A percentile compares a stretch with the other conserved stretches of the same genome.
Conservation (phyloP, 2,888 invertebrate genomes). For the Scaptomyza flava region DNA sequence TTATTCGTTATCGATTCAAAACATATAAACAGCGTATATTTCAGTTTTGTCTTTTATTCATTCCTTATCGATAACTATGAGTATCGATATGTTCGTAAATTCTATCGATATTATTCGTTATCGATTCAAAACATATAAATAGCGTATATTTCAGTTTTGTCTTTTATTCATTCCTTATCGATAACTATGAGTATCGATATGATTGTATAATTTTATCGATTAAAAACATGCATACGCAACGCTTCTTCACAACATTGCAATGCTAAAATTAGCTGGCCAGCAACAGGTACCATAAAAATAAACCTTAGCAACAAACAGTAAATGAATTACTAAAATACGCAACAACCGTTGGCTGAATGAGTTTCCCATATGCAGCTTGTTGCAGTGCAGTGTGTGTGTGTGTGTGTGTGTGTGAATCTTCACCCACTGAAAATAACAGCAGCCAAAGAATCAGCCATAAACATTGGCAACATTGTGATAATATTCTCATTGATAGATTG, state of each 20-base stretch:
- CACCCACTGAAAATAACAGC: conserved; percentile 14
- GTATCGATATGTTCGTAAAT: not conserved
- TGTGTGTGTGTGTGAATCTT: conserved; percentile 4
- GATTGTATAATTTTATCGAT: not conserved
- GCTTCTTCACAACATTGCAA: not conserved
- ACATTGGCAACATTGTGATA: conserved; percentile 16
- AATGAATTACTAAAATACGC: conserved; percentile 48
- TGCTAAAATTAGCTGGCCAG: conserved; percentile 14
- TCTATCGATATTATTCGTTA: not conserved
- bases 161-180: too few relatives aligned
- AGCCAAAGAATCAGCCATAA: conserved; percentile 15
- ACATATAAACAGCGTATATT: too few relatives aligned
- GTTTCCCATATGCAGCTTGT: conserved; percentile 29
- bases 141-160: too few relatives aligned
- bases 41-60: too few relatives aligned
- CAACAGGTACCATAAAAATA: not conserved
- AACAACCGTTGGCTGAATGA: conserved; percentile 47
- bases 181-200: not conserved
- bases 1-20: too few relatives aligned
- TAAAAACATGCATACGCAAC: not conserved
- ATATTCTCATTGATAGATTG: not conserved
- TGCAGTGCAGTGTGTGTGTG: not conserved
- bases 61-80: too few relatives aligned
- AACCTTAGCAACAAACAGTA: conserved; percentile 9
- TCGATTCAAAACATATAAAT: not conserved